A percentile compares a stretch with the other conserved stretches of the same genome.
Conservation (phyloP, 1,140 invertebrate genomes). For the Trialeurodes vaporariorum region DNA sequence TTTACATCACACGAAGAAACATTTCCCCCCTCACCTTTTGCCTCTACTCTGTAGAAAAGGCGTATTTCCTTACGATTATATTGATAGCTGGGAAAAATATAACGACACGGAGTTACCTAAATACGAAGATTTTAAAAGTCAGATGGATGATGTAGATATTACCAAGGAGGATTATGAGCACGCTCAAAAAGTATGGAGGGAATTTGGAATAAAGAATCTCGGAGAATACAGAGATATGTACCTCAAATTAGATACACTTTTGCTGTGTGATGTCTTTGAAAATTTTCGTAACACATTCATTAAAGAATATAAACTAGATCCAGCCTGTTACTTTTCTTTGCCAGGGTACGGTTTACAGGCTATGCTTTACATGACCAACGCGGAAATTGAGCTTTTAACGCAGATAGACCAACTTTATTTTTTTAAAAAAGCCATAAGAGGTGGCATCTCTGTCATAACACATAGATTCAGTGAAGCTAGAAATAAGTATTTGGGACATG, state of each 20-base stretch:
- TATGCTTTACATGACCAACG: constrained; percentile 33
- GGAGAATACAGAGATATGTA: constrained; percentile 36
- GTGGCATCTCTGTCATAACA: constrained; percentile 28
- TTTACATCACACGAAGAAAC: not conserved
- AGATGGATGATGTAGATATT: constrained; percentile 28
- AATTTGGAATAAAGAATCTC: constrained; percentile 31
- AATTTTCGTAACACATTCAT: constrained; percentile 35
- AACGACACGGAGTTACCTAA: constrained; percentile 28
- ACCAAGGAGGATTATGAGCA: constrained; percentile 31
- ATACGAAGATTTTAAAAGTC: constrained; percentile 31
- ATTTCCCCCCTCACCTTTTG: constrained; percentile 9
- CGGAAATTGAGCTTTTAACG: constrained; percentile 37
- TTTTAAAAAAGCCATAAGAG: constrained; percentile 30
- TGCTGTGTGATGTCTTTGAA: constrained; percentile 34
- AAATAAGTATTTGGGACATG: constrained; percentile 35
- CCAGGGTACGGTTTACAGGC: constrained; percentile 35
- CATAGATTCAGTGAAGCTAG: constrained; percentile 36
- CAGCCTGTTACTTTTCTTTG: constrained; percentile 32
- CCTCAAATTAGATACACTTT: constrained; percentile 35
- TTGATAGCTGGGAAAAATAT: constrained; percentile 24
- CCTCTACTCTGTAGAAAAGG: constrained; percentile 23
- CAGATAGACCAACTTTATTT: constrained; percentile 36
- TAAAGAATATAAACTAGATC: too few species aligned
- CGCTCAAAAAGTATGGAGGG: constrained; percentile 32
- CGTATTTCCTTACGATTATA: constrained; percentile 28